These are phyloP conservation scores for Drosophila cognata DNA, from an alignment of 2,888 invertebrate genomes.

Conservation along the genomic window DNA sequence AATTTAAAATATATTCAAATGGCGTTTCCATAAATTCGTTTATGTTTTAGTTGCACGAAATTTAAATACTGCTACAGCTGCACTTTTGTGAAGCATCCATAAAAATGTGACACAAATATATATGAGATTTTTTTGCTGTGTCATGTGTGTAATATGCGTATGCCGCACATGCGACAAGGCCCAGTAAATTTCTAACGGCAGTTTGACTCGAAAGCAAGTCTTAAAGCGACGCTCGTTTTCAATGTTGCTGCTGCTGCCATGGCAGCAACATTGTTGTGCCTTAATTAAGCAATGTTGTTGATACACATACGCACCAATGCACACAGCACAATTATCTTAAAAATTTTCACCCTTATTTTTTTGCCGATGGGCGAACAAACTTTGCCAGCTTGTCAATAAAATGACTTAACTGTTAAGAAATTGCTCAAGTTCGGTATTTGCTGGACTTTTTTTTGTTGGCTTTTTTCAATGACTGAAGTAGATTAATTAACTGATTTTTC, in stretches of 20 bases:
- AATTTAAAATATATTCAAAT: background rate
- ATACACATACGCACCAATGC: constrained; percentile 67
- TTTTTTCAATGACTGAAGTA: constrained; percentile 25
- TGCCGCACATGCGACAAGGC: constrained; percentile 16
- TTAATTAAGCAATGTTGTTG: constrained; percentile 67
- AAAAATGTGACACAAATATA: constrained; percentile 18
- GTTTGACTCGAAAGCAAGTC: constrained; percentile 11
- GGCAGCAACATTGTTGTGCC: constrained; percentile 20
- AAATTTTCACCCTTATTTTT: constrained; percentile 20
- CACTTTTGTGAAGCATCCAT: background rate
- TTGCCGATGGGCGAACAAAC: constrained; percentile 7
- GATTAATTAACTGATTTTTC: constrained; percentile 69
- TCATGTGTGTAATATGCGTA: constrained; percentile 40
- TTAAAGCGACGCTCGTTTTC: constrained; percentile 12
- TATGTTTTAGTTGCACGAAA: background rate
- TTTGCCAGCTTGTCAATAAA: constrained; percentile 28
- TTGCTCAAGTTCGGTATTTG: constrained; percentile 29
- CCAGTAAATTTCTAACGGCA: constrained; percentile 21
- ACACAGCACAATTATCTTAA: constrained; percentile 54
- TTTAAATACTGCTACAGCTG: background rate
- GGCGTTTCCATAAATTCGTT: background rate
- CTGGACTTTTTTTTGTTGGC: constrained; percentile 1
- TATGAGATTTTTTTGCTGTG: constrained; percentile 15
- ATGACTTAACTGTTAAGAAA: constrained; percentile 18
- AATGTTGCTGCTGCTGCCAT: constrained; percentile 13